Evolutionary conservation across 2,888 invertebrate genomes (phyloP).

Genomic region (Epinotia brunnichana): DNA sequence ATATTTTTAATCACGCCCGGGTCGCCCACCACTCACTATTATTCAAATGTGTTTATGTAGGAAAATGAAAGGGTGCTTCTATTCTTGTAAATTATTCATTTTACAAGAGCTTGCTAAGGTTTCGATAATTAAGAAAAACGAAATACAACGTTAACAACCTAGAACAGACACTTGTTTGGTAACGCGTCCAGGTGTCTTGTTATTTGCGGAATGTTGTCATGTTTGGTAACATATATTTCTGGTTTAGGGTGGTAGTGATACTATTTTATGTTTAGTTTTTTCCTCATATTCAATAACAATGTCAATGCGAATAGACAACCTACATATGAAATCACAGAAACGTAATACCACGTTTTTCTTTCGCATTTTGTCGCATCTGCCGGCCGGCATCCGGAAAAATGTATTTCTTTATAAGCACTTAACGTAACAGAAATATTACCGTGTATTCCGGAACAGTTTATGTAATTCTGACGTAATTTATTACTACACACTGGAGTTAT

Average conservation of each 20-base stretch:
- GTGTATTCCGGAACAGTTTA: constrained; percentile 18
- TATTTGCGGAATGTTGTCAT: constrained; percentile 11
- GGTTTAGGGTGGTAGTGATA: background rate
- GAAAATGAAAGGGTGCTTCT: constrained; percentile 29
- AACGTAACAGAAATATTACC: constrained; percentile 30
- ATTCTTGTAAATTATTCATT: constrained; percentile 35
- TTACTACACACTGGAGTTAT: constrained; percentile 3
- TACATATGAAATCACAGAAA: background rate
- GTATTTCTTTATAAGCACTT: constrained; percentile 23
- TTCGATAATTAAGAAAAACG: constrained; percentile 19
- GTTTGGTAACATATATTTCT: background rate
- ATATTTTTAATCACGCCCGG: constrained; percentile 47
- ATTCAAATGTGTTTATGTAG: constrained; percentile 37
- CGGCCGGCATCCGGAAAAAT: constrained; percentile 28
- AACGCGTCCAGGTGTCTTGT: background rate
- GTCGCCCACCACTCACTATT: constrained; percentile 32
- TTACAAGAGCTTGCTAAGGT: constrained; percentile 21
- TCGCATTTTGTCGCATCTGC: constrained; percentile 23
- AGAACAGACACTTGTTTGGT: background rate
- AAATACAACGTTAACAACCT: background rate
- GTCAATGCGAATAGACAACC: constrained; percentile 3
- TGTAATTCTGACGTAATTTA: constrained; percentile 21
- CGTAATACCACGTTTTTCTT: constrained; percentile 13
- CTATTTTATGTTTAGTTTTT: background rate
- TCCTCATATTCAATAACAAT: constrained; percentile 1